Conservation (phyloP, 2,113 vertebrate species). For the Maccullochella peelii region DNA sequence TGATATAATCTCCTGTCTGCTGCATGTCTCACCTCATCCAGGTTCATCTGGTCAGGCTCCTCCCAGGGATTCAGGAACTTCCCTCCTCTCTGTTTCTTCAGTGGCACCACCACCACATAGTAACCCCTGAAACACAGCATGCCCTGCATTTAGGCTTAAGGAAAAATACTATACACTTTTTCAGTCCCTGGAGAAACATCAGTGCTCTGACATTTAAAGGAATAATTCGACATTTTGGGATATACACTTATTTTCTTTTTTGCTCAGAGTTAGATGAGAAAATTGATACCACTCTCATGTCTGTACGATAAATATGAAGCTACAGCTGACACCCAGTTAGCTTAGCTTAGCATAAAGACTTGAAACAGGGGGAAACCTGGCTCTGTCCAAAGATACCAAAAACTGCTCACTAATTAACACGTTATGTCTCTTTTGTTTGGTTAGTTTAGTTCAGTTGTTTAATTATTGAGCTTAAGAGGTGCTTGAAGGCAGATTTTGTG, state of each 20-base stretch:
- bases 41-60: slow-evolving; percentile 97
- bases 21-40: slow-evolving; percentile 91
- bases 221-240: neutral
- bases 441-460: neutral
- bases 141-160: slow-evolving; percentile 8
- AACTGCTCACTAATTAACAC: neutral
- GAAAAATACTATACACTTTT: neutral
- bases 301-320: neutral
- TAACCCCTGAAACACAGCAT: slow-evolving; percentile 88
- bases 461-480: neutral
- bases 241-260: neutral
- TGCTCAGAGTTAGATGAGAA: neutral
- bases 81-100: slow-evolving; percentile 95
- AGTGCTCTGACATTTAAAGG: neutral
- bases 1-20: neutral
- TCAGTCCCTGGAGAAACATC: slow-evolving; percentile 13
- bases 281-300: neutral
- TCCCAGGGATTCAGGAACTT: slow-evolving; percentile 96
- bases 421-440: neutral
- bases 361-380: neutral
- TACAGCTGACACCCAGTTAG: neutral
- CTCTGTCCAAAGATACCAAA: neutral
- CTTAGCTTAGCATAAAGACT: neutral
- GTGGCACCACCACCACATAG: slow-evolving; percentile 96
- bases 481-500: neutral